Evolutionary conservation across 2,797 vertebrate species (phyloP), one percentile per base, ranked within the genome.

Genomic region (Sebastiscus tertius): DNA sequence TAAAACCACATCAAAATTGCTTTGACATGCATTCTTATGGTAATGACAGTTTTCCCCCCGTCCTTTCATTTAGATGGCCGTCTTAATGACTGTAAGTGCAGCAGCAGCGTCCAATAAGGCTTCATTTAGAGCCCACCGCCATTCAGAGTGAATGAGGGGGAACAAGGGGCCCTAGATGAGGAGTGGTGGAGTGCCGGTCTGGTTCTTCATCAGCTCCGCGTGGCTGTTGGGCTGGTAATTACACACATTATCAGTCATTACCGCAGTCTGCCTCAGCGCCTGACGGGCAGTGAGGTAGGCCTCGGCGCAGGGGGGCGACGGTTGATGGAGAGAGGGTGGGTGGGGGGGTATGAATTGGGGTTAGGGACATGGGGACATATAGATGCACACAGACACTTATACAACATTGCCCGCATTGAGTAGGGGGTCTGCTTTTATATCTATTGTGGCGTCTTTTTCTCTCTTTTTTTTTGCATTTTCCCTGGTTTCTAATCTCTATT

Each of bases 241-340:
- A 91, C 89, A 89, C 90, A 93, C 89, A 95, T 94, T 95, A 94
- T 91, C 87, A 90, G 91, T 91, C 92, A 95, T 96, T 95, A 94
- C 92, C 61, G 39, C 87, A 88, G 86, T 83, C 89, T 94, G 90
- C 75, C 86, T 84, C 81, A 75, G 88, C 29, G 83, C 75, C 86
- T 77, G 80, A 80, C 74, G 71, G 75, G 79, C 82, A 67, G 75
- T 33, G 81, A 83, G 87, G 55, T 42, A 61, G 80, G 75, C 62
- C 77, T 39, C 1, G 18, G 72, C 49, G 63, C 42, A 46, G 36
- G 27, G 54, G 68, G 70, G 64, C 33, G 77, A 73, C 16, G 1
- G 55, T 56, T 79, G 80, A 77, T 58, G 66, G 64, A 75, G 59
- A 18, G 6, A 4, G 8, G 49, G 22, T 24, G 24, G 24, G 24